Evolutionary conservation across 1,140 invertebrate genomes (phyloP).

Genomic region (Zaprionus vittiger): DNA sequence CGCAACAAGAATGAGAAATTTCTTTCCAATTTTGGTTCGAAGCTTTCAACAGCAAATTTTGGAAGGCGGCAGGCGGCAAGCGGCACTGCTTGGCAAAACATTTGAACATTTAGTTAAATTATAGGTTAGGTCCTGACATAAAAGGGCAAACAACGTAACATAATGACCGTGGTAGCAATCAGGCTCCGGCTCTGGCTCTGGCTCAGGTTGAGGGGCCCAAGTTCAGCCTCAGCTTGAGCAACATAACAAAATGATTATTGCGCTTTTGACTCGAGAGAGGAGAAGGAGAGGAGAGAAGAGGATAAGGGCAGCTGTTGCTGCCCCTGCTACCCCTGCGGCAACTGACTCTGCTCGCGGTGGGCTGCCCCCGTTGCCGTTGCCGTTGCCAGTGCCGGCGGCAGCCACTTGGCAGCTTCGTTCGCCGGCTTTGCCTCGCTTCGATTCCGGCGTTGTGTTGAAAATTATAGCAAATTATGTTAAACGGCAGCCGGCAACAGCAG

Average conservation of each 20-base stretch:
- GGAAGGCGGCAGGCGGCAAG: not conserved
- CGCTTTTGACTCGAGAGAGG: conserved; percentile 42
- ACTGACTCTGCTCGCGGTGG: not conserved
- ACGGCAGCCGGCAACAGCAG: conserved; percentile 67
- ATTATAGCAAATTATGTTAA: conserved; percentile 83
- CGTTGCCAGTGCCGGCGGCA: not conserved
- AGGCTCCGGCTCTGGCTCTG: conserved; percentile 23
- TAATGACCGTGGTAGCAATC: conserved; percentile 78
- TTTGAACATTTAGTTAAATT: conserved; percentile 83
- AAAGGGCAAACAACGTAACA: conserved; percentile 82
- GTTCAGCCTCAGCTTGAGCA: not conserved
- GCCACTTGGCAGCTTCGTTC: conserved; percentile 16
- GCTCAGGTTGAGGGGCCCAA: not conserved
- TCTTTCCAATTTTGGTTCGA: conserved; percentile 68
- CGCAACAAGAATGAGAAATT: conserved; percentile 56
- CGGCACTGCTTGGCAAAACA: conserved; percentile 58
- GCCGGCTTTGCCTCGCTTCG: conserved; percentile 27
- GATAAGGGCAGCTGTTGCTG: too few relatives aligned
- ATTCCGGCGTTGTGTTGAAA: conserved; percentile 74
- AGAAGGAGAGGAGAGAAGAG: not conserved
- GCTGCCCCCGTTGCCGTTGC: not conserved
- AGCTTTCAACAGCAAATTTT: conserved; percentile 74
- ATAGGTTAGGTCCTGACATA: conserved; percentile 80
- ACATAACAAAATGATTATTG: conserved; percentile 78
- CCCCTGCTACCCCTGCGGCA: too few relatives aligned